Evolutionary conservation across 2,113 vertebrate genomes (phyloP).

Genomic region (Globicephala melas): DNA sequence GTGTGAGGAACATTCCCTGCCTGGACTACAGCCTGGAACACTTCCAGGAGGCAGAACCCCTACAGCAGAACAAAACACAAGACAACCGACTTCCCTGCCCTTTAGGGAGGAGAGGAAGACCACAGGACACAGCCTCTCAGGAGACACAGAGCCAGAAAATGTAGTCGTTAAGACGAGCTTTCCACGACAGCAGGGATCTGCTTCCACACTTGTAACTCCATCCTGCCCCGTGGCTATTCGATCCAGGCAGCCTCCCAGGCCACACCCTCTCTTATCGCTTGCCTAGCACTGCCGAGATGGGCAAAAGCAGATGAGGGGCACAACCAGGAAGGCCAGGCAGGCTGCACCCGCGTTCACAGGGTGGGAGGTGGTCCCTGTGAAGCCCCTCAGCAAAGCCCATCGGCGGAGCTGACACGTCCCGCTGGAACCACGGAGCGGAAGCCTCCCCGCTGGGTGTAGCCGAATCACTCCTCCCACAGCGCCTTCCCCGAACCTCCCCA

Average conservation of each 20-base stretch:
- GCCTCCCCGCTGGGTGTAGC: no score
- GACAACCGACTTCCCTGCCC: neutral
- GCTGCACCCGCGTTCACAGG: no score
- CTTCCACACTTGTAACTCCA: neutral
- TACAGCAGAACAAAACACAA: neutral
- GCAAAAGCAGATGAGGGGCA: no score
- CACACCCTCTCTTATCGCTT: neutral
- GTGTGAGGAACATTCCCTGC: neutral
- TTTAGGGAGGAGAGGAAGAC: neutral
- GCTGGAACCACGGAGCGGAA: no score
- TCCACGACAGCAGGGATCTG: neutral
- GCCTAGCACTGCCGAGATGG: no score
- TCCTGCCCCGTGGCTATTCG: neutral
- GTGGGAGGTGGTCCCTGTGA: no score
- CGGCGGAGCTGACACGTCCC: no score
- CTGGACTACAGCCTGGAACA: neutral
- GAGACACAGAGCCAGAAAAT: neutral
- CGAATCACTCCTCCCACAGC: neutral
- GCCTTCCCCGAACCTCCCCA: neutral
- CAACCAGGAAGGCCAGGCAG: no score
- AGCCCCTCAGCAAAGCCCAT: no score
- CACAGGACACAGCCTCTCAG: neutral
- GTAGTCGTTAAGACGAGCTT: neutral
- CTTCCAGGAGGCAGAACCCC: neutral
- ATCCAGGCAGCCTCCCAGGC: neutral